phyloP scores from a whole-genome alignment of 1,140 invertebrate genomes.

The Pygmarrhopalites habei region DNA sequence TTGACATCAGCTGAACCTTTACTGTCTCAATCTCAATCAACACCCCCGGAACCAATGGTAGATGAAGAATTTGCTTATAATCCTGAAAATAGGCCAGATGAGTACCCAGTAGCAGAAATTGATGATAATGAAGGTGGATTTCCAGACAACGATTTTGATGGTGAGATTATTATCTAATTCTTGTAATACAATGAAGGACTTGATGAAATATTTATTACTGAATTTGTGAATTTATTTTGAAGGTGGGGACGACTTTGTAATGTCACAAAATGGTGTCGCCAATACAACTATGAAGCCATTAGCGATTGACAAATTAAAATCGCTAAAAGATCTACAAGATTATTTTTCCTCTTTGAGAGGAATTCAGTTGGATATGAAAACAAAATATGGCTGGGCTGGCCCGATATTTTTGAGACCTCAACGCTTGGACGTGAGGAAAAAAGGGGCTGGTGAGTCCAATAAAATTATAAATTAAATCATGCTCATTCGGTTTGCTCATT shows the following conservation, averaged over 20 bases:
- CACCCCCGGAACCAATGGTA: not conserved
- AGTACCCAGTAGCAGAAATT: constrained; percentile 11
- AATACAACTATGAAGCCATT: no score
- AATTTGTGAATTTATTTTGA: not conserved
- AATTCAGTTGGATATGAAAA: not conserved
- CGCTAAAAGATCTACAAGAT: not conserved
- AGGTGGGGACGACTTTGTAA: not conserved
- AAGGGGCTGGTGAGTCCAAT: constrained; percentile 2
- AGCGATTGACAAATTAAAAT: not conserved
- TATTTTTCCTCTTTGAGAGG: constrained; percentile 11
- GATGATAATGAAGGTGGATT: not conserved
- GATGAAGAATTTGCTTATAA: constrained; percentile 23
- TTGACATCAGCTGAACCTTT: constrained; percentile 5
- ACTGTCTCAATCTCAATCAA: not conserved
- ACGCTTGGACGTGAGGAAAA: not conserved
- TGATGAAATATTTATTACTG: no score
- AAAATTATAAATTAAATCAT: no score
- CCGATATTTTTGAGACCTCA: constrained; percentile 24
- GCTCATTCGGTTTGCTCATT: not conserved
- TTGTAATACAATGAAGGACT: not conserved
- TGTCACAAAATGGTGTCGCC: not conserved
- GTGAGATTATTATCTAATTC: not conserved
- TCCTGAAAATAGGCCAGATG: constrained; percentile 19
- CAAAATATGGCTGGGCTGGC: constrained; percentile 26
- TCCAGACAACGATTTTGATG: not conserved